Evolutionary conservation across 2,113 vertebrate genomes (phyloP).

Genomic region (Atrichornis clamosus): DNA sequence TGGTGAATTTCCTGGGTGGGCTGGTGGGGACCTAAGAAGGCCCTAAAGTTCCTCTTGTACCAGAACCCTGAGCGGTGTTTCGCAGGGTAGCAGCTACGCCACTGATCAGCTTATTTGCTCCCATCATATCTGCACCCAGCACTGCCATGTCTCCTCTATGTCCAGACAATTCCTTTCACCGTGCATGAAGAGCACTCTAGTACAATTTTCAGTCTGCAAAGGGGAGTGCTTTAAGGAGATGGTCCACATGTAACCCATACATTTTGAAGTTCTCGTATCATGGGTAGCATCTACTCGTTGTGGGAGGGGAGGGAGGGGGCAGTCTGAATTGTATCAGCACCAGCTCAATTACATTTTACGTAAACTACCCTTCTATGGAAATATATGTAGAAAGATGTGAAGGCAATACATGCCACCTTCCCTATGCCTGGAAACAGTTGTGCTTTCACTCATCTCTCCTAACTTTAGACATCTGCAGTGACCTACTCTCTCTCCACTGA

Average conservation of each 20-base stretch:
- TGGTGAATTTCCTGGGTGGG: background rate
- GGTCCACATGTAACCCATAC: background rate
- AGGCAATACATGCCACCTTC: background rate
- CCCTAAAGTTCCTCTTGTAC: background rate
- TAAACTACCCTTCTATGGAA: background rate
- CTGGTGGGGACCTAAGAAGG: background rate
- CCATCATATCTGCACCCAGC: background rate
- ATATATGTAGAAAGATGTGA: background rate
- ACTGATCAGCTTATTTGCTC: background rate
- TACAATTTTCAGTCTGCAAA: background rate
- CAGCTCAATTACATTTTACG: background rate
- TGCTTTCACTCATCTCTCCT: background rate
- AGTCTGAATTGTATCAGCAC: background rate
- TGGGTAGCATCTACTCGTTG: background rate
- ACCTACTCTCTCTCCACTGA: background rate
- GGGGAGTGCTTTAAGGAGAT: background rate
- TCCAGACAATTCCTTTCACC: background rate
- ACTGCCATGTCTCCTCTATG: background rate
- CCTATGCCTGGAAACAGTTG: background rate
- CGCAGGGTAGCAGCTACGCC: background rate
- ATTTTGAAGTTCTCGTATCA: background rate
- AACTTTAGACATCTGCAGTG: background rate
- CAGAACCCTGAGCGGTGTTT: background rate
- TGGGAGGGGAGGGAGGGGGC: rapidly evolving
- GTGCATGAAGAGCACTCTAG: background rate